A percentile compares a stretch with the other conserved stretches of the same genome.
Conservation (phyloP, 2,888 invertebrate genomes). For the Coremacera marginata region DNA sequence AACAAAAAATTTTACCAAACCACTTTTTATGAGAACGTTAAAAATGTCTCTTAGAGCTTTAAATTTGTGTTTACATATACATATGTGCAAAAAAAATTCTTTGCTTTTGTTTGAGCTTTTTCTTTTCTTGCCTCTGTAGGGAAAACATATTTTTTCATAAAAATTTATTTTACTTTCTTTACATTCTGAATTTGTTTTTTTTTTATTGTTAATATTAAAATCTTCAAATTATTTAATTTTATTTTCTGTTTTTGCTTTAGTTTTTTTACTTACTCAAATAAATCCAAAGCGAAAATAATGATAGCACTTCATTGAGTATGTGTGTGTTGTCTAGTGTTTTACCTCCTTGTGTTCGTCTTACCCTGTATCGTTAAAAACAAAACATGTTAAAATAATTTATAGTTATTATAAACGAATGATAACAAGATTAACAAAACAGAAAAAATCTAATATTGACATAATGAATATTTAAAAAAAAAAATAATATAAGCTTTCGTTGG, state of each 20-base stretch:
- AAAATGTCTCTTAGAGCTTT: constrained; percentile 25
- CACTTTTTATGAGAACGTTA: constrained; percentile 37
- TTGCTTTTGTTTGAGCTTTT: constrained; percentile 66
- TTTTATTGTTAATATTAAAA: not conserved
- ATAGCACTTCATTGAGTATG: constrained; percentile 73
- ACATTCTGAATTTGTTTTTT: constrained; percentile 38
- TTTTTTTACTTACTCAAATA: constrained; percentile 44
- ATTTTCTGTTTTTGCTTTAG: constrained; percentile 26
- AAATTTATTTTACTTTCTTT: constrained; percentile 15
- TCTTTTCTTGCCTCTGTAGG: constrained; percentile 67
- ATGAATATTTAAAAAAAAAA: no score
- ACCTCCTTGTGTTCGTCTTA: constrained; percentile 91
- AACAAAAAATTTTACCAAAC: constrained; percentile 22
- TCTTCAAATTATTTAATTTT: constrained; percentile 20
- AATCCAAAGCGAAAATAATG: constrained; percentile 68
- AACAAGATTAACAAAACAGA: constrained; percentile 40
- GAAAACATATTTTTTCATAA: constrained; percentile 39
- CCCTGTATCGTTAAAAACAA: constrained; percentile 67
- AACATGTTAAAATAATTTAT: constrained; percentile 52
- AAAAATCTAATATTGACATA: constrained; percentile 28
- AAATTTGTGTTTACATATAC: constrained; percentile 23
- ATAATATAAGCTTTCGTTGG: no score
- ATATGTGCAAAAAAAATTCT: constrained; percentile 40
- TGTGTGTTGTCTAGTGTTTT: constrained; percentile 93
- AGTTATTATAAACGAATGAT: constrained; percentile 39